phyloP scores from a whole-genome alignment of 2,888 invertebrate genomes.

The Tipula vernalis region DNA sequence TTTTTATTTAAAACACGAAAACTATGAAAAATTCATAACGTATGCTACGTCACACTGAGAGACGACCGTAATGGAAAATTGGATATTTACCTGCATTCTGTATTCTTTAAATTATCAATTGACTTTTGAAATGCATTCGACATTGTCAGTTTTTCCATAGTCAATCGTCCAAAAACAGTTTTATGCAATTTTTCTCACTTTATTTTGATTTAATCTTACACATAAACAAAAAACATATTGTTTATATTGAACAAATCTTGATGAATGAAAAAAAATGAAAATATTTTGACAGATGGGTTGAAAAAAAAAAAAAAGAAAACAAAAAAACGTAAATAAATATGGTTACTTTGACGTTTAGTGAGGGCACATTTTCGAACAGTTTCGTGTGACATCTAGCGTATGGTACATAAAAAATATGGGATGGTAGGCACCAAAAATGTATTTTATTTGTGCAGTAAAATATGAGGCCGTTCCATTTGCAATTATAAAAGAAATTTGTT shows the following conservation, averaged over 20 bases:
- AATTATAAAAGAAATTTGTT: too few species aligned
- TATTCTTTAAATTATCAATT: constrained; percentile 32
- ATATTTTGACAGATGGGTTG: neutral
- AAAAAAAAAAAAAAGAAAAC: neutral
- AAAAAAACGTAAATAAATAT: neutral
- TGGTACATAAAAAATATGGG: neutral
- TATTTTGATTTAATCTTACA: neutral
- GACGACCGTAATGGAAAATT: neutral
- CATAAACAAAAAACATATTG: neutral
- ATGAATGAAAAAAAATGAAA: neutral
- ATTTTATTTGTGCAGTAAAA: too few species aligned
- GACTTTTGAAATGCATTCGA: constrained; percentile 28
- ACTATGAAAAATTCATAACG: neutral
- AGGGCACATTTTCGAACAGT: neutral
- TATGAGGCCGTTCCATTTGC: too few species aligned
- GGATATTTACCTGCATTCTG: constrained; percentile 32
- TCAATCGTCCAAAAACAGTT: neutral
- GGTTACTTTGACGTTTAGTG: neutral
- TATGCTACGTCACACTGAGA: neutral
- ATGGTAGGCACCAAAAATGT: neutral
- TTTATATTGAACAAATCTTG: neutral
- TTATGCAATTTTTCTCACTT: neutral
- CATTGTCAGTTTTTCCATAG: constrained; percentile 27
- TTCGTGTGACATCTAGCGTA: neutral
- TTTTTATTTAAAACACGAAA: neutral